Conservation (phyloP, 2,113 vertebrate genomes). For the Sinocyclocheilus maitianheensis region DNA sequence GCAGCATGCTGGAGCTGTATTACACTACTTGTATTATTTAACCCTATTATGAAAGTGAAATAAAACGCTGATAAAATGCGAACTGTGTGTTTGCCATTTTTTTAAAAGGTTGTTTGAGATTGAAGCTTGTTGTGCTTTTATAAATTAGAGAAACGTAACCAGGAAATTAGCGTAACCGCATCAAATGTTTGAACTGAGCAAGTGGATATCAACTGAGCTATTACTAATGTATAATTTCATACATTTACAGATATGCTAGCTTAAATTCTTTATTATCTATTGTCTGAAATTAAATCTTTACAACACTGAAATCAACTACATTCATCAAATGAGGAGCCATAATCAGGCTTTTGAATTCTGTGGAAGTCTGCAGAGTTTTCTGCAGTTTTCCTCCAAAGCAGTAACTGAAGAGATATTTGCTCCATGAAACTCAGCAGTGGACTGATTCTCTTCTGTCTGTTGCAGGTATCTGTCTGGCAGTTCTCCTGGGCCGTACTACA, state of each 20-base stretch:
- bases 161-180: not conserved
- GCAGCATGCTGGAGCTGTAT: constrained; percentile 12
- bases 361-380: not conserved
- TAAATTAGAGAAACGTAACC: not conserved
- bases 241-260: too few species aligned
- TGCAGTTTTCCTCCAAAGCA: not conserved
- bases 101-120: constrained; percentile 10
- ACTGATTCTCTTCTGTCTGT: constrained; percentile 68
- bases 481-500: constrained; percentile 66
- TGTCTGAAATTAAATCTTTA: not conserved
- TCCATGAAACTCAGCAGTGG: constrained; percentile 36
- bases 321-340: not conserved
- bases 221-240: not conserved
- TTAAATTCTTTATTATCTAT: not conserved
- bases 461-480: constrained; percentile 85
- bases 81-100: constrained; percentile 40
- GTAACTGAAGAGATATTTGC: not conserved
- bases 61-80: constrained; percentile 46
- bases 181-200: not conserved
- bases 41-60: constrained; percentile 28
- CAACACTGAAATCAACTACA: too few species aligned
- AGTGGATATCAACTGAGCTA: not conserved
- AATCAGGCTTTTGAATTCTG: not conserved
- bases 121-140: not conserved
- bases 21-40: constrained; percentile 39